Conservation (phyloP, 1,140 invertebrate species). For the Drosophila erecta region DNA sequence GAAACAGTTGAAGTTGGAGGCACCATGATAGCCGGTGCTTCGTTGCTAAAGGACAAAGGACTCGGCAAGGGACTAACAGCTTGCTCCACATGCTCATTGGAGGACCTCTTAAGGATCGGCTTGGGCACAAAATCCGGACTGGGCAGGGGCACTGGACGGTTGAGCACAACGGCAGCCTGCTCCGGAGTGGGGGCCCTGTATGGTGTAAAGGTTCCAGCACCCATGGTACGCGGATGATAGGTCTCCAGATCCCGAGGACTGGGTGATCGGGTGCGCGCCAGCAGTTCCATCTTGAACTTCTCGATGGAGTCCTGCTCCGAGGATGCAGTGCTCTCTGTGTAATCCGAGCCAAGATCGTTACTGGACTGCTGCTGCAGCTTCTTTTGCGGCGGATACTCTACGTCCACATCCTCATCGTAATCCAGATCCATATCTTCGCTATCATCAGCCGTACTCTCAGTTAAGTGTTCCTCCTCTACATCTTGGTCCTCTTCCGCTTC, state of each 20-base stretch:
- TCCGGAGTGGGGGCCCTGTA: slow-evolving; percentile 85
- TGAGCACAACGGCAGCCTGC: slow-evolving; percentile 86
- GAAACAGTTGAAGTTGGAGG: neutral
- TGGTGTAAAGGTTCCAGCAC: slow-evolving; percentile 73
- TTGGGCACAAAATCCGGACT: slow-evolving; percentile 89
- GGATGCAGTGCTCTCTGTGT: slow-evolving; percentile 87
- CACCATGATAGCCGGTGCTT: slow-evolving; percentile 54
- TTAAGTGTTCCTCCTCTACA: slow-evolving; percentile 55
- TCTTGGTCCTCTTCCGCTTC: slow-evolving; percentile 11
- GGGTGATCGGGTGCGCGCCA: slow-evolving; percentile 84
- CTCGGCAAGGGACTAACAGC: slow-evolving; percentile 18
- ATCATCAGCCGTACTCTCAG: slow-evolving; percentile 71
- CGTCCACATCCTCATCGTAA: slow-evolving; percentile 36
- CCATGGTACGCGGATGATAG: slow-evolving; percentile 87
- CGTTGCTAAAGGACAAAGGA: slow-evolving; percentile 21
- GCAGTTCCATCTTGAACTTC: slow-evolving; percentile 86
- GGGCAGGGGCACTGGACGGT: slow-evolving; percentile 86
- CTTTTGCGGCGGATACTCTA: slow-evolving; percentile 9
- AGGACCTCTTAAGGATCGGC: slow-evolving; percentile 89
- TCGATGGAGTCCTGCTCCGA: slow-evolving; percentile 86
- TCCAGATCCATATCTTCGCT: slow-evolving; percentile 62
- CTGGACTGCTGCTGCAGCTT: slow-evolving; percentile 45
- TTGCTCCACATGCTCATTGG: slow-evolving; percentile 81
- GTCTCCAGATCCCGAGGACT: slow-evolving; percentile 88
- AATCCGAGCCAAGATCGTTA: slow-evolving; percentile 86